Percentiles rank a stretch among this genome's conserved stretches.
phyloP scores from a whole-genome alignment of 2,888 invertebrate species.

The Hydropsyche betteni region DNA sequence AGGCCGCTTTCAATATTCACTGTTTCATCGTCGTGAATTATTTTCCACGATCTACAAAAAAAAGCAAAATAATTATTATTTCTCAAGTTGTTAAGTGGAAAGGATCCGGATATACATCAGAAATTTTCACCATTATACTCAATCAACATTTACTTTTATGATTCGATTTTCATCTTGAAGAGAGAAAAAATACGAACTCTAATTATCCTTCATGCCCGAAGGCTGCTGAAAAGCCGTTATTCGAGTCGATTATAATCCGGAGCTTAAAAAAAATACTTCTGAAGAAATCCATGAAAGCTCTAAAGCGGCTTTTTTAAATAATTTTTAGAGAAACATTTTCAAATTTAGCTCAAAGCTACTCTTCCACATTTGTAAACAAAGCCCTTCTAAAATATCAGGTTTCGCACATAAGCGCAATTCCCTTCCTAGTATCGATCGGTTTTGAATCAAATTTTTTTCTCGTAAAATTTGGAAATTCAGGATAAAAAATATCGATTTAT shows the following conservation, averaged over 20 bases:
- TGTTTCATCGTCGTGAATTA: too few species aligned
- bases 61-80: background rate
- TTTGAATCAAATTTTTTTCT: background rate
- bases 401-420: background rate
- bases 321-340: background rate
- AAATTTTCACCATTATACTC: conserved; percentile 27
- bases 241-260: conserved; percentile 21
- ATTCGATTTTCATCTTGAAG: conserved; percentile 14
- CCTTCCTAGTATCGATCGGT: background rate
- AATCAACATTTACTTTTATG: conserved; percentile 25
- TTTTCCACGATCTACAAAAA: too few species aligned
- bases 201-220: conserved; percentile 8
- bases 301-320: conserved; percentile 11
- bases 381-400: conserved; percentile 11
- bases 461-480: too few species aligned
- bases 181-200: conserved; percentile 18
- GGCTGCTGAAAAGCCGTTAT: conserved; percentile 21
- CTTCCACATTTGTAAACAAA: conserved; percentile 14
- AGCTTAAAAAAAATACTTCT: background rate
- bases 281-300: conserved; percentile 1
- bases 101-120: conserved; percentile 12
- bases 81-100: background rate
- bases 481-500: too few species aligned
- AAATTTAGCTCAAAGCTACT: background rate
- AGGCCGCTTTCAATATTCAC: too few species aligned